phyloP scores from a whole-genome alignment of 2,113 vertebrate genomes.

The Myiagra hebetior region DNA sequence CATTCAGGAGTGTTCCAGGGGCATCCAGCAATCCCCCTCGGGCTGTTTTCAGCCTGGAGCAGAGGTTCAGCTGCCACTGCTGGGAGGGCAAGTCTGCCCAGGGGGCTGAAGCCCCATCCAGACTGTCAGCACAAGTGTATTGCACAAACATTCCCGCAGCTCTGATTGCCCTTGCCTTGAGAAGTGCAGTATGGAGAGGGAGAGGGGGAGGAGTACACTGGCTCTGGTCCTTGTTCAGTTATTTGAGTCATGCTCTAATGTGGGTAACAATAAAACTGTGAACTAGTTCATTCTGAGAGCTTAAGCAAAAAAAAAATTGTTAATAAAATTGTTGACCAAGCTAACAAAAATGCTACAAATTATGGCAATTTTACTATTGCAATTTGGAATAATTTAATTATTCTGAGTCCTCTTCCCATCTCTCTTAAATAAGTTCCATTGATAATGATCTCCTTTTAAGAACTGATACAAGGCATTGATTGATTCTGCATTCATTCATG shows the following conservation, averaged over 20 bases:
- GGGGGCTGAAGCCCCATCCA: background rate
- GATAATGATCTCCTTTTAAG: background rate
- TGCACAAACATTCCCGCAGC: background rate
- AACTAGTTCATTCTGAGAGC: background rate
- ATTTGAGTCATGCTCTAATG: background rate
- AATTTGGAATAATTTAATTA: background rate
- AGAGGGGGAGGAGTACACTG: background rate
- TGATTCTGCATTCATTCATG: conserved; percentile 3
- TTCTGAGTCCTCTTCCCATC: background rate
- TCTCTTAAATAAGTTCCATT: background rate
- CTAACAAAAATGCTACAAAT: background rate
- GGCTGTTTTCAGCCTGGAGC: background rate
- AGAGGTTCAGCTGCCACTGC: background rate
- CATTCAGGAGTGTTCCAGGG: background rate
- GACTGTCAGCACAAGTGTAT: background rate
- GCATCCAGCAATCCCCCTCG: background rate
- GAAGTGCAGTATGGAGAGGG: background rate
- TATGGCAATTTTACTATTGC: background rate
- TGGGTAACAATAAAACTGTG: background rate
- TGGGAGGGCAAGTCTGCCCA: background rate
- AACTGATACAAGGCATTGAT: background rate
- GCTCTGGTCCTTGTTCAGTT: background rate
- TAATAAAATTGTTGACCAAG: background rate
- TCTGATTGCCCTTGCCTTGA: background rate
- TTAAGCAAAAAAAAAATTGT: background rate